Evolutionary conservation across 2,888 invertebrate species (phyloP), one percentile per base, ranked within the genome.

Genomic region (Dioctria rufipes): DNA sequence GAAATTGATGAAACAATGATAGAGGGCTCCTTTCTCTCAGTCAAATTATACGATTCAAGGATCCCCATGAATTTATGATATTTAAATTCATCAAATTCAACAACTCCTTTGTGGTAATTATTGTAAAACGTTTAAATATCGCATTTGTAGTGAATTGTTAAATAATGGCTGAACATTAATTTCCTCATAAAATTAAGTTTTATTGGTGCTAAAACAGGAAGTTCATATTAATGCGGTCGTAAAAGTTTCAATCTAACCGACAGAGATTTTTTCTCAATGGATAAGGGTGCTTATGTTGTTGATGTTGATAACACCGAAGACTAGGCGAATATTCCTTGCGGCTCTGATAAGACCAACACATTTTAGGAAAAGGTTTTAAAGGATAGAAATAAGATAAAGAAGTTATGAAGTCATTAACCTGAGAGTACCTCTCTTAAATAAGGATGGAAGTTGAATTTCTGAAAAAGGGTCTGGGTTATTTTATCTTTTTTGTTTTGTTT

Each of bases 211-310:
- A 6, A 67, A 67, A 67, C 42, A 67, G 46, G 13, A 67, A 67
- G 67, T 67, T 67, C 67, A 46, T 67, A 67, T 67, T 67, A 67
- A 67, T 67, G 67, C 9, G 67, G 43, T 46, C 67, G 46, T 67
- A 67, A 67, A 67, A 67, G 46, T 67, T 46, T 42, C 25, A 67
- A 67, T 67, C 25, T 46, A 9, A 13, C 25, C 46, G 43, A 43
- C 46, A 13, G 46, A 46, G 43, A 46, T 67, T 43, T 46, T 46
- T 46, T 67, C 67, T 13, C 25, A 25, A n/a, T 5, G 67, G 49
- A 67, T 67, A 67, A 67, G 67, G 49, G 8, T 8, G 46, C 46
- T 46, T 46, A 46, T n/a, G 49, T 6, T 65, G 42, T 40, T 25
- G 42, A 8, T 25, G 46, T 13, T 67, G 67, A 46, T 67, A 67